Conservation (phyloP, 2,797 vertebrate genomes). For the Liparis tanakae region DNA sequence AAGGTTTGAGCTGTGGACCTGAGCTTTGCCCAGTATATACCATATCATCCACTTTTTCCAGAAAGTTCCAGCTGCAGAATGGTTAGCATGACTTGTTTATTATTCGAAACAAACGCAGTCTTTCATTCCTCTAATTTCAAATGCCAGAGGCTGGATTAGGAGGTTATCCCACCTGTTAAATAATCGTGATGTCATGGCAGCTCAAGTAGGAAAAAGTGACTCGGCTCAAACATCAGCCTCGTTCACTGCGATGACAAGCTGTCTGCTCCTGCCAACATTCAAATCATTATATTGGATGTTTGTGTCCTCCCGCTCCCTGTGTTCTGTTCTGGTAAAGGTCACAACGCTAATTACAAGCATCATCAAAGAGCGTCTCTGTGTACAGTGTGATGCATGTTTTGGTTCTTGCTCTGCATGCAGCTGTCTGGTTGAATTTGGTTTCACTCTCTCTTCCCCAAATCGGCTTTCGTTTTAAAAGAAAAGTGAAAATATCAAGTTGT, state of each 20-base stretch:
- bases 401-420: constrained; percentile 44
- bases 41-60: constrained; percentile 7
- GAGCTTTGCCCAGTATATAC: not conserved
- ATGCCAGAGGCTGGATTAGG: constrained; percentile 36
- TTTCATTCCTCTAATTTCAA: constrained; percentile 50
- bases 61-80: constrained; percentile 41
- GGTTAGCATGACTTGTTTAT: constrained; percentile 41
- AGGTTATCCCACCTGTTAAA: constrained; percentile 70
- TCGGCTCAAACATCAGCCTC: constrained; percentile 17
- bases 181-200: constrained; percentile 67
- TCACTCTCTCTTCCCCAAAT: constrained; percentile 4
- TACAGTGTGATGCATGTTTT: constrained; percentile 41
- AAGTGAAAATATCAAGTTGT: constrained; percentile 16
- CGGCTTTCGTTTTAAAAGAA: constrained; percentile 4
- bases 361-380: constrained; percentile 11
- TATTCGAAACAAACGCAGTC: constrained; percentile 60
- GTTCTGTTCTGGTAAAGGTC: constrained; percentile 24
- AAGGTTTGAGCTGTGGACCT: constrained; percentile 1
- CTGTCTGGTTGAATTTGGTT: constrained; percentile 31
- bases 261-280: constrained; percentile 33
- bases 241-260: constrained; percentile 35
- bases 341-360: constrained; percentile 47
- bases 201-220: constrained; percentile 70
- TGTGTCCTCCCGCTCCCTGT: constrained; percentile 47
- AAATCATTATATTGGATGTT: constrained; percentile 20